A percentile compares a stretch with the other conserved stretches of the same genome.
These are phyloP conservation scores for Scylla paramamosain DNA, from an alignment of 1,140 invertebrate genomes.

Conservation along the genomic window DNA sequence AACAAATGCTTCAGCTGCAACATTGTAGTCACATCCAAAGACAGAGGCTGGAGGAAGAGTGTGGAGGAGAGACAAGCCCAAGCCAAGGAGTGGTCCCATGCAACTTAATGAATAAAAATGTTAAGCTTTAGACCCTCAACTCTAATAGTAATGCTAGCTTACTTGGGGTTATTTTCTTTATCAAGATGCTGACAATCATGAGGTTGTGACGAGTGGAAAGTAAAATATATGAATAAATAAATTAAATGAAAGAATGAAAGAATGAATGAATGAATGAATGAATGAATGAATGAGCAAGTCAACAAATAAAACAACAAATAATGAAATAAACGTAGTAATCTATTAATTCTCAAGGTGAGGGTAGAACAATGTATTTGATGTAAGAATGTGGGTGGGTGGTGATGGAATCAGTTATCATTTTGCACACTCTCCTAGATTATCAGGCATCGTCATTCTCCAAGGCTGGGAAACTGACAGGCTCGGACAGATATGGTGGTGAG, in stretches of 20 bases:
- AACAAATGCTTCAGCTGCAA: not conserved
- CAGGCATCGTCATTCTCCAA: constrained; percentile 48
- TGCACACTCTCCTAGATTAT: not conserved
- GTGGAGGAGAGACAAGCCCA: not conserved
- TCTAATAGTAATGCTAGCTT: not conserved
- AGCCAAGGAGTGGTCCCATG: constrained; percentile 8
- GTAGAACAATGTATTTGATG: not conserved
- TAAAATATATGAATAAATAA: not conserved
- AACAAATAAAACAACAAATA: not conserved
- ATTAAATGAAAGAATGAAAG: not conserved
- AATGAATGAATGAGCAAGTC: not conserved
- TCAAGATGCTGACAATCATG: constrained; percentile 22
- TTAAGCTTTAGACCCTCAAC: not conserved
- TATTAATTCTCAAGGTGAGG: not conserved
- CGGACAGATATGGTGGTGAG: not conserved
- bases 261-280: not conserved
- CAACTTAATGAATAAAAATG: not conserved
- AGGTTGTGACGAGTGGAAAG: not conserved
- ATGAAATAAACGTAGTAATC: not conserved
- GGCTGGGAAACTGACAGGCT: constrained; percentile 4
- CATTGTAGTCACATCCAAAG: not conserved
- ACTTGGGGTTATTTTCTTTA: not conserved
- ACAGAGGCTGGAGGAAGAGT: not conserved
- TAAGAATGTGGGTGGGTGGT: not conserved
- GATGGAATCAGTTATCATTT: not conserved